phyloP scores from a whole-genome alignment of 2,797 vertebrate genomes.

The Peromyscus melanophrys region DNA sequence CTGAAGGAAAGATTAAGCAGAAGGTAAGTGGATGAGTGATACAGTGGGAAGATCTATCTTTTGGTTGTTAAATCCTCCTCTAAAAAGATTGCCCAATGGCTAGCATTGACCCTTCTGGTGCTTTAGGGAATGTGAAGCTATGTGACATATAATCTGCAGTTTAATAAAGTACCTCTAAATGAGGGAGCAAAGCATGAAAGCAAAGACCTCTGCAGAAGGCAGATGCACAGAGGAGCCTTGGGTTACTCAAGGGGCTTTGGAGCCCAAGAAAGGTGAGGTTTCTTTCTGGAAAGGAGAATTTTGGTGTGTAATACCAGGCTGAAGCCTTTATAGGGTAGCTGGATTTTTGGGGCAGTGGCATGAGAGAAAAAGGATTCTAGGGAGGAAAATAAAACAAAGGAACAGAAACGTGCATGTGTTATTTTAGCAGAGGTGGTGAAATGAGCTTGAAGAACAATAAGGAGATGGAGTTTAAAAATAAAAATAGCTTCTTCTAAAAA shows the following conservation, averaged over 20 bases:
- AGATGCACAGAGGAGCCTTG: background rate
- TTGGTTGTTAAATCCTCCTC: background rate
- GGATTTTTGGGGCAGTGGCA: background rate
- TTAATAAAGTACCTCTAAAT: background rate
- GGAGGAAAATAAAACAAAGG: background rate
- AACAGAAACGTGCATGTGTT: background rate
- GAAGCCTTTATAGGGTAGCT: background rate
- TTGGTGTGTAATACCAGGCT: background rate
- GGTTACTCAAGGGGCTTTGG: background rate
- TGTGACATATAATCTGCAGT: background rate
- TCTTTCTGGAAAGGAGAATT: background rate
- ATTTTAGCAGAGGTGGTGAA: conserved; percentile 37
- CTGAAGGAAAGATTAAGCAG: background rate
- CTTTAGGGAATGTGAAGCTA: background rate
- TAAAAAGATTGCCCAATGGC: background rate
- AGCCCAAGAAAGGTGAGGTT: background rate
- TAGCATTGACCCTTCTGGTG: background rate
- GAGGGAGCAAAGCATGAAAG: background rate
- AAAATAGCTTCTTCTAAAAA: conserved; percentile 10
- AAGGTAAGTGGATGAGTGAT: background rate
- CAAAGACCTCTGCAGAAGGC: background rate
- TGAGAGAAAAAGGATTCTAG: background rate
- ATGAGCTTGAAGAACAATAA: background rate
- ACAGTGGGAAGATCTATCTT: background rate
- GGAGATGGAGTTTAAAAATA: conserved; percentile 9